Evolutionary conservation across 2,113 vertebrate genomes (phyloP), one percentile per base, ranked within the genome.

Genomic region (Muscicapa adusta): DNA sequence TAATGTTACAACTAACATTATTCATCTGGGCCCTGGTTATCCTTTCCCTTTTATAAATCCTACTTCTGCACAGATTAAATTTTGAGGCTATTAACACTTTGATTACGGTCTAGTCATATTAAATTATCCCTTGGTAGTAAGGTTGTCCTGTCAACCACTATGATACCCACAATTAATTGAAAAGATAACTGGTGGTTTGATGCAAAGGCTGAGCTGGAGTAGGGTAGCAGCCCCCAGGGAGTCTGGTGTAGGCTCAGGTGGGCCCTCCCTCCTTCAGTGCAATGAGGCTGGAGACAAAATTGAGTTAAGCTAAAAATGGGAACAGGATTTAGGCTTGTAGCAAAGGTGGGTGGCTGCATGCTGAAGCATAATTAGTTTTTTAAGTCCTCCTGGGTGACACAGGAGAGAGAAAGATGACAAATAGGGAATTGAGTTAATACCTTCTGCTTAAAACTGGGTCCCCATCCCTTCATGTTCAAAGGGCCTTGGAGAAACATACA

Each of bases 71-170:
- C 72, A 94, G 94, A 97, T 97, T 92, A 89, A 95, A 94, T 96
- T 95, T 81, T 73, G 91, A 95, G 83, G 88, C 91, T 93, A 87
- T 96, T 97, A 97, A 95, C 72, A 31, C 91, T 96, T 95, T 96
- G 94, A 97, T 97, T 96, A 93, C 0, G 2, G 84, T 90, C 95
- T 94, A 97, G 90, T 82, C 90, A 56, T 77, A 76, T 87, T 91
- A 95, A 97, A 97, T 96, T 97, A 94, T 68, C 82, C 85, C 81
- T 95, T 74, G 80, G 66, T 95, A 79, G 88, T 57, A 85, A 92
- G 88, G 78, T 62, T 91, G 74, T 85, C 68, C 94, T 95, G 78
- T 94, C 88, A 96, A 66, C 68, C 51, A 56, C 68, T 68, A 10
- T 56, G 85, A 93, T 96, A 95, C 81, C 81, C 90, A 38, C 90